Percentiles rank a stretch among this genome's conserved stretches.
Conservation (phyloP, 2,113 vertebrate species). For the human (Homo sapiens) region GRCh38 chr11:66683501-66684000, state of each 20-base stretch:
- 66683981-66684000: neutral
- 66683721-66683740: neutral
- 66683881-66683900: neutral
- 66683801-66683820: neutral
- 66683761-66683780: neutral
- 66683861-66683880: neutral
- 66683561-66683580: neutral
- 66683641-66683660: neutral
- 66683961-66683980: neutral
- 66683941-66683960: neutral
- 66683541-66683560: neutral
- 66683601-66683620: neutral
- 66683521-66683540: neutral
- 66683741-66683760: neutral
- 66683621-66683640: neutral
- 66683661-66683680: neutral
- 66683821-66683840: neutral
- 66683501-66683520: neutral
- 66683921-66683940: neutral
- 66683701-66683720: neutral
- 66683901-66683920: neutral
- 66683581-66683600: neutral
- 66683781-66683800: neutral
- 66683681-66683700: neutral
- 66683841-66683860: neutral